Evolutionary conservation across 53 echinoderm and acorn worm species (phyloP).

Genomic region (Temnopleurus reevesii): DNA sequence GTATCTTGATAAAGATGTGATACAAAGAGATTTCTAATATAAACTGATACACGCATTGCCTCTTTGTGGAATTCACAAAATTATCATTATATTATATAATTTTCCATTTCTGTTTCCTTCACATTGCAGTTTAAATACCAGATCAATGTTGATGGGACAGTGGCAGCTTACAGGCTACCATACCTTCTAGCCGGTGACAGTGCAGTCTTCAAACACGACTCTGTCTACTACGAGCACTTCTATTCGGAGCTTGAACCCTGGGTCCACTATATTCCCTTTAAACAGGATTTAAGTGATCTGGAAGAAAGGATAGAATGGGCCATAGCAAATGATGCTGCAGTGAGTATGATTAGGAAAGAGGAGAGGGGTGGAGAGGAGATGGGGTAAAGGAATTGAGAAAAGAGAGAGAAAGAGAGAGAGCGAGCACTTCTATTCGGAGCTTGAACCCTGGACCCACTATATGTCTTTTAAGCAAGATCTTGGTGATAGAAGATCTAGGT

Average conservation of each 20-base stretch:
- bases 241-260: conserved; percentile 84
- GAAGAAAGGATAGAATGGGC: conserved; percentile 96
- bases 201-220: conserved; percentile 89
- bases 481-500: conserved; percentile 69
- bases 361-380: neutral
- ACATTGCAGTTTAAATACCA: conserved; percentile 97
- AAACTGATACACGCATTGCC: no score
- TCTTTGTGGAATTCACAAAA: no score
- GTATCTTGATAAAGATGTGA: no score
- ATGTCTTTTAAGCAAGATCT: conserved; percentile 84
- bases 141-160: conserved; percentile 96
- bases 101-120: no score
- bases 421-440: conserved; percentile 71
- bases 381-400: neutral
- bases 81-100: no score
- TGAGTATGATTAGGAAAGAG: neutral
- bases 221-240: conserved; percentile 96
- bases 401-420: conserved; percentile 40
- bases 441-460: conserved; percentile 81
- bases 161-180: conserved; percentile 95
- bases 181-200: conserved; percentile 94
- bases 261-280: conserved; percentile 93
- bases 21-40: no score
- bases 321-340: conserved; percentile 83
- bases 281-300: conserved; percentile 81